Base-by-base conservation (phyloP, 1,140 invertebrate species). In the Samia ricini region DNA sequence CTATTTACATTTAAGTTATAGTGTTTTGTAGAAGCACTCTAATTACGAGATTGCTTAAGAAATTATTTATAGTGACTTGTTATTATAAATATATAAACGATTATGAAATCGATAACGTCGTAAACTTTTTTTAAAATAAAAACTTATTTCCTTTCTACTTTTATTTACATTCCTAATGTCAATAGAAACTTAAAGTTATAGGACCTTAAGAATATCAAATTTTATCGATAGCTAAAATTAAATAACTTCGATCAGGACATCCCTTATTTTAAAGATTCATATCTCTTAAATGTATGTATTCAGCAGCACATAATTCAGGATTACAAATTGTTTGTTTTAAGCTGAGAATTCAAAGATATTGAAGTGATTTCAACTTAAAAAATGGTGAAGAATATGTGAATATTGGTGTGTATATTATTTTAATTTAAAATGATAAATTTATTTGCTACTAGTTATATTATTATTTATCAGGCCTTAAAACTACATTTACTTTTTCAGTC, bases 311-410 rank as follows among this genome's bases (percentile, higher is more conserved):
- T 88, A 89, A 89, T 88, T 89, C 87, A 88, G 85, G 81, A 83
- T 86, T 89, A 89, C 85, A 89, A 89, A 89, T 89, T 87, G 85
- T 88, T 89, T 89, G 84, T 88, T 88, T 89, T 89, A 89, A 80
- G 80, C 69, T 65, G 79, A 76, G 85, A 89, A 85, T 84, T 76
- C 74, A 77, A 86, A 84, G 79, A 80, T 83, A 88, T 85, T 85
- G 85, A 76, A 60, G 73, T 71, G 82, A 79, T 79, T 81, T 66
- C 71, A 75, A 74, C 72, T 72, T 78, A 75, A 84, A 86, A 86
- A 76, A 76, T 87, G 79, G 76, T 61, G 81, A 84, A 84, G 85
- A 85, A 86, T 85, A 86, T 79, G 80, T 80, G 76, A 83, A 76
- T 29, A 56, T 24, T 55, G 23, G 19, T 23, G 22, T 23, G 12